Evolutionary conservation across 2,888 invertebrate species (phyloP), one percentile per base, ranked within the genome.

Genomic region (Tigriopus californicus): DNA sequence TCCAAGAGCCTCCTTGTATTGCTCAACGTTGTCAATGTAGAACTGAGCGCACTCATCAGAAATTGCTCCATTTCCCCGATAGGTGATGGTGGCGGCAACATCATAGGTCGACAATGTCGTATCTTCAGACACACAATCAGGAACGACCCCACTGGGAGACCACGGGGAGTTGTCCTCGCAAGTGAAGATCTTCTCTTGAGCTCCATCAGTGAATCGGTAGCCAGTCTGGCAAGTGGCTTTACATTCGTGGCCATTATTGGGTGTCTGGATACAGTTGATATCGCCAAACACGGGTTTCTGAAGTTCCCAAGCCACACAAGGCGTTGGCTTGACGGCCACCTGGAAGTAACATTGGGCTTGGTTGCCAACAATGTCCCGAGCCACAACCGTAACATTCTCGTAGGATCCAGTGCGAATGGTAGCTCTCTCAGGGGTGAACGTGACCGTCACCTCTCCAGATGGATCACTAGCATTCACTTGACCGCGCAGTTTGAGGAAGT

Each of bases 101-200:
- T 91, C 89, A 66, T 91, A 91, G 63, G 87, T 84, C n/a, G 91
- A 91, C 76, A 90, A 88, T 69, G 90, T 87, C 15, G 90, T 91
- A 71, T 90, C 84, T 82, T 66, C 64, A 3, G 90, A 89, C 22
- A 94, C 91, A 71, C 94, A 94, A 67, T 92, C 90, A 0, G 92
- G 92, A 22, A 92, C 90, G 52, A 91, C 85, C 10, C 86, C 83
- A 1, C 82, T 80, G 1, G 94, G 92, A 11, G 79, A 77, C 92
- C 92, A 92, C 54, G 82, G 80, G n/a, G 69, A 68, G 65, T 82
- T 83, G 0, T 79, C 78, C 69, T 85, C 83, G 68, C 91, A 92
- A 1, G 81, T 78, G 70, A 88, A 92, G 0, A 85, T 83, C 71
- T 90, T 91, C 1, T 83, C 80, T 1, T 84, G 82, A 68, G 87